These are phyloP conservation scores for Phylloscopus whistleri DNA, from an alignment of 2,113 vertebrate species.

Conservation along the genomic window DNA sequence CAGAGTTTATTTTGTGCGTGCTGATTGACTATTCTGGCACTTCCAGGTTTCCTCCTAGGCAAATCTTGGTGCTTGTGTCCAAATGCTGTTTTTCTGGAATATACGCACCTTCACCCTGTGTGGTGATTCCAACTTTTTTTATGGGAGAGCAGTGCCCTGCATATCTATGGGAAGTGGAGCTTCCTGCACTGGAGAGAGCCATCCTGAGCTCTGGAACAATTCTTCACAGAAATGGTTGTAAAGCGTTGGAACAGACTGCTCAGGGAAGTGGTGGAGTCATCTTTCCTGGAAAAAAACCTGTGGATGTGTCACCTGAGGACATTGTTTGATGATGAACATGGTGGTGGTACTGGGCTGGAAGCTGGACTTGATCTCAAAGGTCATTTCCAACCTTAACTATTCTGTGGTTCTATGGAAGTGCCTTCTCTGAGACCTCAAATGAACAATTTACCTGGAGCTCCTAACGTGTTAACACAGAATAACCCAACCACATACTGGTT, in stretches of 20 bases:
- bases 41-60: neutral
- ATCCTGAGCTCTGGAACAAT: neutral
- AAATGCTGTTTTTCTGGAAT: neutral
- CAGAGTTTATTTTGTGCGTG: neutral
- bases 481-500: neutral
- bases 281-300: neutral
- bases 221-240: neutral
- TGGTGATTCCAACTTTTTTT: neutral
- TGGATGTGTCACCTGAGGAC: neutral
- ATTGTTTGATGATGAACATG: neutral
- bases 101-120: fast-evolving
- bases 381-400: neutral
- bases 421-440: neutral
- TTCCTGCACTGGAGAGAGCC: too few relatives aligned
- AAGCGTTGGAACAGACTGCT: neutral
- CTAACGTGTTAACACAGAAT: fast-evolving
- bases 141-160: neutral
- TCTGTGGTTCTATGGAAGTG: neutral
- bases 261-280: neutral
- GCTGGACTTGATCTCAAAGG: neutral
- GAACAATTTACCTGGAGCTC: neutral
- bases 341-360: neutral
- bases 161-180: neutral
- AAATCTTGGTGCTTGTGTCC: neutral
- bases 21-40: neutral